Conservation (phyloP, 2,797 vertebrate genomes). For the Pipistrellus kuhlii region DNA sequence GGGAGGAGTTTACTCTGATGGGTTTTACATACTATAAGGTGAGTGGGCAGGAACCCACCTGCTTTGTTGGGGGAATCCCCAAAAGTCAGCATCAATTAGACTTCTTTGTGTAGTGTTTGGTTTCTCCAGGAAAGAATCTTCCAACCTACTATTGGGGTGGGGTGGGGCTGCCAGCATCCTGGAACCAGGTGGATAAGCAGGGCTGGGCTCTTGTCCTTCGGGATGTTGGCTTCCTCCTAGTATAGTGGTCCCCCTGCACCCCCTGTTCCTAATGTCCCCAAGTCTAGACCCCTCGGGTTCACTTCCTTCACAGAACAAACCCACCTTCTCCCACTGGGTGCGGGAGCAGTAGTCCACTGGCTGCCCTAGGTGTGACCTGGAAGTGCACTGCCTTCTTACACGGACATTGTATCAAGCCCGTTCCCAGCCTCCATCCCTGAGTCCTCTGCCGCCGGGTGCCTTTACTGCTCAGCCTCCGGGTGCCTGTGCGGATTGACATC, state of each 20-base stretch:
- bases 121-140: constrained; percentile 29
- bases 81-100: background rate
- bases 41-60: background rate
- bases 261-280: background rate
- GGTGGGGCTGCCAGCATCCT: background rate
- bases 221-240: background rate
- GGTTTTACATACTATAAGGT: background rate
- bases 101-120: background rate
- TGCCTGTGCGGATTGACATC: background rate
- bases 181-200: background rate
- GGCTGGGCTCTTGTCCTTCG: background rate
- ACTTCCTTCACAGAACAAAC: background rate
- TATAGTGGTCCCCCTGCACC: background rate
- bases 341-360: background rate
- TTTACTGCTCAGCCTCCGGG: background rate
- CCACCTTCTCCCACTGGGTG: background rate
- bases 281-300: background rate
- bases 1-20: background rate
- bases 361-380: background rate
- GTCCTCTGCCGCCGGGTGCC: background rate
- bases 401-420: background rate
- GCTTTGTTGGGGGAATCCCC: background rate
- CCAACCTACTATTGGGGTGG: background rate
- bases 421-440: background rate
- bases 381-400: background rate